Conservation (phyloP, 35 echinoderm and acorn worm species). For the Heliocidaris tuberculata region DNA sequence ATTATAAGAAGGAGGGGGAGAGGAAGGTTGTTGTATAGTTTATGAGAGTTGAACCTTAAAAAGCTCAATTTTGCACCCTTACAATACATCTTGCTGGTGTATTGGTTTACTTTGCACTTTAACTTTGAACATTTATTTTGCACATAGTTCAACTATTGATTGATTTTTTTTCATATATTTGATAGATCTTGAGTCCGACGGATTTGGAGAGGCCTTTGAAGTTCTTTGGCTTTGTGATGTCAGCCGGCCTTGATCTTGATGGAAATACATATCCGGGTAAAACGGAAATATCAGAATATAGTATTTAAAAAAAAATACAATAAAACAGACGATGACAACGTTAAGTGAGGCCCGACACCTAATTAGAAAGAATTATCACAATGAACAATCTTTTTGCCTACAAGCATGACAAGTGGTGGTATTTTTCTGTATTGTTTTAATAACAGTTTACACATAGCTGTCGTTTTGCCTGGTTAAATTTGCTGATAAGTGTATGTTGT, state of each 20-base stretch:
- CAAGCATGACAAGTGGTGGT: no score
- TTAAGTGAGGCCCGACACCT: neutral
- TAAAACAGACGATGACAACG: neutral
- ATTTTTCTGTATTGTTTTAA: no score
- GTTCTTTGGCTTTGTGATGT: constrained; percentile 29
- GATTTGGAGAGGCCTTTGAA: neutral
- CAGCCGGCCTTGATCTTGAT: constrained; percentile 7
- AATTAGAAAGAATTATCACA: neutral
- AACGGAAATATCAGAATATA: neutral
- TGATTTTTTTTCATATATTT: neutral
- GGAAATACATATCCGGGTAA: neutral
- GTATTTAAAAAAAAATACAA: neutral
- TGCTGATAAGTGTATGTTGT: no score
- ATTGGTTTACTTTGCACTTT: no score
- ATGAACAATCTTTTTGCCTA: neutral
- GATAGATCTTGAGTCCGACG: constrained; percentile 19
- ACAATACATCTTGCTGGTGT: no score
- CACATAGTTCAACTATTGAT: neutral
- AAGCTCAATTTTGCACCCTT: no score
- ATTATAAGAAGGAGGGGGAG: no score
- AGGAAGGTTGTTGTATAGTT: no score
- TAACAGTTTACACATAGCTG: neutral
- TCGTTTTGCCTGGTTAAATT: no score
- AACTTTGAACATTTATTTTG: no score
- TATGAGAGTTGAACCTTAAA: no score